phyloP scores from a whole-genome alignment of 2,888 invertebrate genomes.

The Tetranychus piercei region DNA sequence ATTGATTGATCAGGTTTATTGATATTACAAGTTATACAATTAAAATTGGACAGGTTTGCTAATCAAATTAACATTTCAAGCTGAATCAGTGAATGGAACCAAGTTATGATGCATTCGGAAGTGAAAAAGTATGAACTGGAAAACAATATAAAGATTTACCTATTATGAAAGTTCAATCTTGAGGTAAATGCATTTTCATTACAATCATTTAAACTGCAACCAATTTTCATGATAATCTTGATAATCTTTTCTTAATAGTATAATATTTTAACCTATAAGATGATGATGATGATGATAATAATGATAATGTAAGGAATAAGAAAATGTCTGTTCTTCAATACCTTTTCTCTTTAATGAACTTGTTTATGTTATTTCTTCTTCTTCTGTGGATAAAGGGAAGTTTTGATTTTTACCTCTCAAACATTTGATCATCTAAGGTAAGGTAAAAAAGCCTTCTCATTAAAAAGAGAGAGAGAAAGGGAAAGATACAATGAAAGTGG shows the following conservation, averaged over 20 bases:
- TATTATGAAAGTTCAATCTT: no score
- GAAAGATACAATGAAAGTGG: constrained; percentile 9
- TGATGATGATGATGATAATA: background rate
- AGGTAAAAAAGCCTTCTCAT: background rate
- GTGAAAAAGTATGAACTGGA: no score
- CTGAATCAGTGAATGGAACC: no score
- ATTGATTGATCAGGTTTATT: no score
- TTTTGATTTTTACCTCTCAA: background rate
- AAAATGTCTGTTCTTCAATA: background rate
- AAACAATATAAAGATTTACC: no score
- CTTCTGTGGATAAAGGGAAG: background rate
- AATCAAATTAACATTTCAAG: no score
- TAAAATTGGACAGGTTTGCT: no score
- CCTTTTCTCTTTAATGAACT: background rate
- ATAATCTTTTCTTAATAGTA: background rate
- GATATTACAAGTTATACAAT: no score
- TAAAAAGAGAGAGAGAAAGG: constrained; percentile 16
- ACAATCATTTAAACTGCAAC: no score
- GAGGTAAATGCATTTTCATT: no score
- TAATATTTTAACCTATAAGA: background rate
- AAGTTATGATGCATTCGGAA: no score
- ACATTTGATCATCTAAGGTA: background rate
- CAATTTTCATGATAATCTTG: background rate
- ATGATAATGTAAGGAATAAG: no score
- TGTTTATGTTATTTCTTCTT: background rate